Conservation (phyloP, 2,113 vertebrate species). For the Trachemys scripta region DNA sequence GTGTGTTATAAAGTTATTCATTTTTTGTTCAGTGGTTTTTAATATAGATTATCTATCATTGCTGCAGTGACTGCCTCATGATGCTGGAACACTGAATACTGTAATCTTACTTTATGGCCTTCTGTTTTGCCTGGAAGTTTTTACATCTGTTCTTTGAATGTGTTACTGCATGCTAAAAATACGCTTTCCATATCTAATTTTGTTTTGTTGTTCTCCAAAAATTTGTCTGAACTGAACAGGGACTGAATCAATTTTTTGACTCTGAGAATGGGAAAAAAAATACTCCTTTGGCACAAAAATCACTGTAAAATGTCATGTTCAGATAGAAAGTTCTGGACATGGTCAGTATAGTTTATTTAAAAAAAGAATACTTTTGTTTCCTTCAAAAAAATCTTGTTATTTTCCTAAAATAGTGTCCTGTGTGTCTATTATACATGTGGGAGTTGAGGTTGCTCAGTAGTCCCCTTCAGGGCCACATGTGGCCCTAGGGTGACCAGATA, state of each 20-base stretch:
- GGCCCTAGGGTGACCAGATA: too few species aligned
- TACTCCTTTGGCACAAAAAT: neutral
- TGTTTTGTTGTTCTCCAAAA: neutral
- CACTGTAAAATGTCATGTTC: accelerated
- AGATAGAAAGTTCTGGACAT: neutral
- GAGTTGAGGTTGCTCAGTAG: neutral
- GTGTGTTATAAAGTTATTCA: neutral
- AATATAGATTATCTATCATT: neutral
- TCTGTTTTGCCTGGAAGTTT: neutral
- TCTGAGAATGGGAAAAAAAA: neutral
- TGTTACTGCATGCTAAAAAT: neutral
- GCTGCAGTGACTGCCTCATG: neutral
- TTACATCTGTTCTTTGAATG: neutral
- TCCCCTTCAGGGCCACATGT: neutral
- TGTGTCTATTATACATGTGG: too few species aligned
- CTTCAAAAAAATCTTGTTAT: neutral
- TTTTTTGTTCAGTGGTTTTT: neutral
- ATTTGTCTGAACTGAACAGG: neutral
- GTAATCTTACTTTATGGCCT: neutral
- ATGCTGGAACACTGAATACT: neutral
- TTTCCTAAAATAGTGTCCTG: neutral
- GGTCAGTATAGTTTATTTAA: neutral
- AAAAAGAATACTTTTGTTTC: neutral
- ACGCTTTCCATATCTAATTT: neutral
- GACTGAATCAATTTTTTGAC: neutral